These are phyloP conservation scores for Pseudois nayaur DNA, from an alignment of 2,113 vertebrate species.

Conservation along the genomic window DNA sequence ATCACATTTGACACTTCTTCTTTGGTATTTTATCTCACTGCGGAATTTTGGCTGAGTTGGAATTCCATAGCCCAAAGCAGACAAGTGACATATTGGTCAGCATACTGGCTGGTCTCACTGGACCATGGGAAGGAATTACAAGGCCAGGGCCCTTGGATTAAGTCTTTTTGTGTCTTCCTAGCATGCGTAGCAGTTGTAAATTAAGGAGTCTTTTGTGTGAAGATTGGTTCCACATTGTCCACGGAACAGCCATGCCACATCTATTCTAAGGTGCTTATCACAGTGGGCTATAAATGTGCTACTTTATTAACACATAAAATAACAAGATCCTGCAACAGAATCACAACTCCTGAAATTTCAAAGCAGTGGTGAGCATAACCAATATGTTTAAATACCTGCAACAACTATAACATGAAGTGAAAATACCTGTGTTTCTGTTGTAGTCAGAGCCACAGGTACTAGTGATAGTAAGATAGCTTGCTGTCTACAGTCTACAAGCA, in stretches of 20 bases:
- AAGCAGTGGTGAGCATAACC: background rate
- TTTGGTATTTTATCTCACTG: background rate
- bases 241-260: rapidly evolving
- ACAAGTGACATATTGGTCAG: background rate
- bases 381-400: background rate
- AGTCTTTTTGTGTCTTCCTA: background rate
- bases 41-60: background rate
- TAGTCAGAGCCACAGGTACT: background rate
- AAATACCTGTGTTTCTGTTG: background rate
- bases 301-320: background rate
- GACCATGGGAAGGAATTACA: background rate
- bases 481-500: rapidly evolving
- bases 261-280: background rate
- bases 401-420: background rate
- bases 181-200: background rate
- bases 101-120: background rate
- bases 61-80: background rate
- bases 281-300: background rate
- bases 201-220: background rate
- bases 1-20: background rate
- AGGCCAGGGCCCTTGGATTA: background rate
- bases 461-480: background rate
- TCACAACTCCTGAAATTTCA: background rate
- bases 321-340: background rate
- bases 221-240: background rate